Percentiles rank a stretch among this genome's conserved stretches.
Evolutionary conservation across 2,797 vertebrate genomes (phyloP).

Genomic region (Liparis tanakae): DNA sequence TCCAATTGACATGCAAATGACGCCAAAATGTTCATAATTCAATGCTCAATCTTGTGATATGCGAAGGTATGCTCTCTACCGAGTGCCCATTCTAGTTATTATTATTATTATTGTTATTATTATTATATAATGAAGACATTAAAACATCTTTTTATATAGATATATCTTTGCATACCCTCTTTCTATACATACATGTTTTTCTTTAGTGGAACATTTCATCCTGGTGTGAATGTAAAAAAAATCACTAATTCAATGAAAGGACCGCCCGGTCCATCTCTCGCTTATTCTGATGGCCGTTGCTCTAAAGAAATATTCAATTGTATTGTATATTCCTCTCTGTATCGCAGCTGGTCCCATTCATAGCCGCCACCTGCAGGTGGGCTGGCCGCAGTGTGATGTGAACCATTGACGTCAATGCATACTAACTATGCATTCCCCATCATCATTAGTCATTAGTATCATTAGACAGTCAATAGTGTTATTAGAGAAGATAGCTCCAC

Average conservation of each 20-base stretch:
- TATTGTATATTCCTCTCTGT: background rate
- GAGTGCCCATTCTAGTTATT: no score
- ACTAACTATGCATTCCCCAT: background rate
- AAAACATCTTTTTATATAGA: no score
- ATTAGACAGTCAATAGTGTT: background rate
- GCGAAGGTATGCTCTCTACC: no score
- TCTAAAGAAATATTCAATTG: background rate
- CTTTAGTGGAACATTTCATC: background rate
- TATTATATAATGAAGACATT: background rate
- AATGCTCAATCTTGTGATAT: no score
- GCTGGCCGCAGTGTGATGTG: background rate
- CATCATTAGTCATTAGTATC: background rate
- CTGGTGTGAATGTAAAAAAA: background rate
- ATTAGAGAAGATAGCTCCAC: background rate
- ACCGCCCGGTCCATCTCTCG: background rate
- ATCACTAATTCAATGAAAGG: background rate
- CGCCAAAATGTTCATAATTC: no score
- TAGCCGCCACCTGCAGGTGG: constrained; percentile 4
- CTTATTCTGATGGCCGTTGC: background rate
- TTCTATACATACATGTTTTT: background rate
- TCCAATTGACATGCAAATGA: no score
- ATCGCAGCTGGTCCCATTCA: background rate
- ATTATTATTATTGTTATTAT: background rate
- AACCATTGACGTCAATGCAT: background rate
- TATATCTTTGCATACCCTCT: background rate